Base-by-base conservation (phyloP, 2,113 vertebrate genomes). In the Synodontis membranacea region DNA sequence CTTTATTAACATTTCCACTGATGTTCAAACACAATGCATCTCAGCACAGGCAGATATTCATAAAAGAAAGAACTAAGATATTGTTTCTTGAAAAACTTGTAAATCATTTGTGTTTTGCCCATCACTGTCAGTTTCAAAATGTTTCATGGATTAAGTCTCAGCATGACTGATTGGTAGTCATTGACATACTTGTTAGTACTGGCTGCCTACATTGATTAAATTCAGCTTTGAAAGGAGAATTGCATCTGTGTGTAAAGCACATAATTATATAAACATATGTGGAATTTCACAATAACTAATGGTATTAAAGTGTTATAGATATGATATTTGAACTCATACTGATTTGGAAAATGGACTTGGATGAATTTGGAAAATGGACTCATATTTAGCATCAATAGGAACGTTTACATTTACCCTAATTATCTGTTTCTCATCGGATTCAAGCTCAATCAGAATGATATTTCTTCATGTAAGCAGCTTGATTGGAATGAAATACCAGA, bases 131-230 rank as follows among this genome's bases (percentile, higher is more conserved):
- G 46, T 74, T 56, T 42, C 23, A 54, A 28, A 31, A 10, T n/a
- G 25, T 58, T 31, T 37, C 52, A 46, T n/a, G 48, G 50, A 83
- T 80, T 56, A 72, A 56, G 78, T 86, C 48, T 82, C 28, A 37
- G 54, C 42, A 84, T 84, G 72, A 48, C 39, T 84, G 70, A 85
- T 85, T 44, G 31, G 48, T 46, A 54, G 37, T 64, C 56, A 54
- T 39, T 75, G 52, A 87, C 60, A 83, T 70, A 44, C 58, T 79
- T 86, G 64, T 82, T 70, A 64, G 37, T 68, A 56, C 60, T 58
- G 34, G 60, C 50, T 80, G 70, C 37, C 48, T n/a, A 28, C 28
- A 52, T 54, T 86, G 72, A 88, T 83, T 52, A 83, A 86, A 25
- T 60, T 83, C n/a, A 54, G 50, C 28, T 17, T 75, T 44, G n/a